These are phyloP conservation scores for Apotomis betuletana DNA, from an alignment of 2,888 invertebrate genomes.

Conservation along the genomic window DNA sequence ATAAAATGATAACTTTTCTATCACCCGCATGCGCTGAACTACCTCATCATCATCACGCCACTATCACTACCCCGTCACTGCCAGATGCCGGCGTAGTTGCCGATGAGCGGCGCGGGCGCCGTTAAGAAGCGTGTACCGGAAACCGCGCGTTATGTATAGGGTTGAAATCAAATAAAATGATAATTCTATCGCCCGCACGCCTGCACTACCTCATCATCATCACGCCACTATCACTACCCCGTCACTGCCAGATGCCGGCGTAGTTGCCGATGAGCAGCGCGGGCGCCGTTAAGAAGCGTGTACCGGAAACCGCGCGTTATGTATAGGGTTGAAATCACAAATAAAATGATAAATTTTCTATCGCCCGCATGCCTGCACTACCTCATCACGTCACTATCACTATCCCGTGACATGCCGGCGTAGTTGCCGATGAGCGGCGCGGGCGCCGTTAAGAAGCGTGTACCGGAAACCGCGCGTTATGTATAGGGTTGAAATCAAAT, in stretches of 20 bases:
- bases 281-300: no score
- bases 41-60: constrained; percentile 1
- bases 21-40: neutral
- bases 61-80: constrained; percentile 82
- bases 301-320: no score
- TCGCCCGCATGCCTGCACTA: neutral
- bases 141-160: no score
- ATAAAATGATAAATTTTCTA: no score
- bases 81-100: constrained; percentile 98
- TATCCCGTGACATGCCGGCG: constrained; percentile 89
- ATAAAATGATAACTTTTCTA: no score
- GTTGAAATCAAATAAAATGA: no score
- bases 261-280: neutral
- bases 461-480: constrained; percentile 84
- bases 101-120: constrained; percentile 91
- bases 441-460: constrained; percentile 78
- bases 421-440: constrained; percentile 96
- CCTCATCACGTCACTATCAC: neutral
- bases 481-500: no score
- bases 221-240: constrained; percentile 1
- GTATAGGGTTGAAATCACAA: no score
- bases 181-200: neutral
- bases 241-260: constrained; percentile 2
- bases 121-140: constrained; percentile 86
- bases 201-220: constrained; percentile 4